phyloP scores from a whole-genome alignment of 2,888 invertebrate species.

The Drosophila koepferae region DNA sequence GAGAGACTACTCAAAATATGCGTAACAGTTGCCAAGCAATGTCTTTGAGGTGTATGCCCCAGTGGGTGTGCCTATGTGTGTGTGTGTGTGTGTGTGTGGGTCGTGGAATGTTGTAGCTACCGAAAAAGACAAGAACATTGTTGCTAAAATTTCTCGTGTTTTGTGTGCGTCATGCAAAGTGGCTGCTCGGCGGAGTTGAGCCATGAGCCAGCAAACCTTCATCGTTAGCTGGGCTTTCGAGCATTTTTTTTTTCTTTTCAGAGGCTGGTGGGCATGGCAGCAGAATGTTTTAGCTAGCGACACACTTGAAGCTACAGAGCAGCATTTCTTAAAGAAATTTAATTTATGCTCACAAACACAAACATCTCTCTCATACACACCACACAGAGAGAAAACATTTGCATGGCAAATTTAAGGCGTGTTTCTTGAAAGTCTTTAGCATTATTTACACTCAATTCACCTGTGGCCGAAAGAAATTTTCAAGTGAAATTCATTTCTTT shows the following conservation, averaged over 20 bases:
- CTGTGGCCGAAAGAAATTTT: slow-evolving; percentile 30
- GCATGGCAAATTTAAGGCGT: slow-evolving; percentile 26
- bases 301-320: slow-evolving; percentile 23
- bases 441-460: slow-evolving; percentile 67
- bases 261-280: neutral
- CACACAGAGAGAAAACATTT: slow-evolving; percentile 23
- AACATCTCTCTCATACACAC: neutral
- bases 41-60: slow-evolving; percentile 45
- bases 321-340: slow-evolving; percentile 20
- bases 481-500: slow-evolving; percentile 48
- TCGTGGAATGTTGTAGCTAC: slow-evolving; percentile 41
- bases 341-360: slow-evolving; percentile 29
- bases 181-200: slow-evolving; percentile 1
- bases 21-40: slow-evolving; percentile 55
- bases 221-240: neutral
- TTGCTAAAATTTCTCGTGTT: slow-evolving; percentile 51
- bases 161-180: slow-evolving; percentile 41
- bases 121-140: slow-evolving; percentile 53
- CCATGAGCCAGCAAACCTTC: slow-evolving; percentile 18
- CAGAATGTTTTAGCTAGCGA: slow-evolving; percentile 13
- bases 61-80: neutral
- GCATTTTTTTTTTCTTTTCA: neutral
- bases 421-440: slow-evolving; percentile 33
- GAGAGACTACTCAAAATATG: slow-evolving; percentile 46
- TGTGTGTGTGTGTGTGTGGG: slow-evolving; percentile 8